phyloP scores from a whole-genome alignment of 2,888 invertebrate genomes.

The Pollenia amentaria region DNA sequence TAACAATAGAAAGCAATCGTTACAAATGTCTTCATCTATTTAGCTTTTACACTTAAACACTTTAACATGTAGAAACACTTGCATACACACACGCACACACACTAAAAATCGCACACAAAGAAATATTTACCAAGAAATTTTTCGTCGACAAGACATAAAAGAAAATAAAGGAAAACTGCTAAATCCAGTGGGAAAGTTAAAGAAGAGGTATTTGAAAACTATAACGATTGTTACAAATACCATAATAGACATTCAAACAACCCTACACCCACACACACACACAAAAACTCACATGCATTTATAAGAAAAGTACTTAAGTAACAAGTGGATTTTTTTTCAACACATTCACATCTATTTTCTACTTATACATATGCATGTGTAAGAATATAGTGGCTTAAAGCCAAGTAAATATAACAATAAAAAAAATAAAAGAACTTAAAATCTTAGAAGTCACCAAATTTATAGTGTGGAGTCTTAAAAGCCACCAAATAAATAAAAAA shows the following conservation, averaged over 20 bases:
- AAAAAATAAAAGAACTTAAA: constrained; percentile 17
- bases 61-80: constrained; percentile 73
- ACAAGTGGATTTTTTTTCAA: constrained; percentile 61
- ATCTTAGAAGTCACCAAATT: constrained; percentile 66
- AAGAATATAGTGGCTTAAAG: constrained; percentile 54
- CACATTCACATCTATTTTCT: constrained; percentile 9
- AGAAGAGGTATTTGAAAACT: constrained; percentile 62
- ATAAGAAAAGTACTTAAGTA: constrained; percentile 29
- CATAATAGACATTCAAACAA: constrained; percentile 11
- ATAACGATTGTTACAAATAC: constrained; percentile 61
- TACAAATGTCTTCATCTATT: constrained; percentile 74
- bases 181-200: constrained; percentile 61
- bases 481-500: not conserved
- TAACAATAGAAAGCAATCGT: constrained; percentile 73
- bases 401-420: constrained; percentile 44
- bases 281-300: constrained; percentile 13
- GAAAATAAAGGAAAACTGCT: constrained; percentile 18
- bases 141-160: constrained; percentile 11
- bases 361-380: not conserved
- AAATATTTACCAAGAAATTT: constrained; percentile 35
- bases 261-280: not conserved
- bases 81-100: constrained; percentile 23
- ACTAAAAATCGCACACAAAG: not conserved
- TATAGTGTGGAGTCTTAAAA: constrained; percentile 33
- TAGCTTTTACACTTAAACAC: constrained; percentile 80